phyloP scores from a whole-genome alignment of 2,888 invertebrate genomes.

The Stenichneumon culpator region DNA sequence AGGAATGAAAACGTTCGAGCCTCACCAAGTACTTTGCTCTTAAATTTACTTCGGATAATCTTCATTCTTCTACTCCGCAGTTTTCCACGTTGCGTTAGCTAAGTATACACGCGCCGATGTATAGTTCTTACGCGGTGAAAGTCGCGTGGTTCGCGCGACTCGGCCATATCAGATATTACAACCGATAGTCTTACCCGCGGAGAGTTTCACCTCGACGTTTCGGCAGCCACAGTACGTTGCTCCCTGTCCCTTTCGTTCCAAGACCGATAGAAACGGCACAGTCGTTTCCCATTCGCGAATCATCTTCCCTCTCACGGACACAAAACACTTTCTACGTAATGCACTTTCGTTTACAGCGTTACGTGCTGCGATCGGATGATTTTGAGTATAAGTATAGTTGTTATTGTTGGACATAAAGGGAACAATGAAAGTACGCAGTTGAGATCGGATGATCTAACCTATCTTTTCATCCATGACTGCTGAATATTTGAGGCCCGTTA shows the following conservation, averaged over 20 bases:
- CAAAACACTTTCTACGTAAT: constrained; percentile 38
- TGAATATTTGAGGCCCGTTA: constrained; percentile 35
- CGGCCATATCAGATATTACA: constrained; percentile 26
- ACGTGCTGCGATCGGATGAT: constrained; percentile 1
- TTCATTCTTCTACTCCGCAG: not conserved
- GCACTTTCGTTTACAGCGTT: constrained; percentile 34
- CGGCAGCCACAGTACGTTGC: not conserved
- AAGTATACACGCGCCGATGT: not conserved
- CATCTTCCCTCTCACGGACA: constrained; percentile 13
- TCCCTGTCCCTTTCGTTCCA: constrained; percentile 12
- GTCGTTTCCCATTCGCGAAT: constrained; percentile 2
- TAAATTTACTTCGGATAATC: not conserved
- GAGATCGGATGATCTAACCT: not conserved
- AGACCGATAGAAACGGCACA: constrained; percentile 13
- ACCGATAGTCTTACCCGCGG: not conserved
- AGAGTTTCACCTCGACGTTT: constrained; percentile 27
- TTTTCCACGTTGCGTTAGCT: not conserved
- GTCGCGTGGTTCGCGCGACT: constrained; percentile 23
- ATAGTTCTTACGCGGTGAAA: constrained; percentile 37
- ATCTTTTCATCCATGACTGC: not conserved
- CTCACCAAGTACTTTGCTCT: not conserved
- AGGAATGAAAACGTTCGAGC: not conserved
- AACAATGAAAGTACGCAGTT: not conserved
- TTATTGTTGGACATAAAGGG: not conserved
- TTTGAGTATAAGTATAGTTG: not conserved